Evolutionary conservation across 2,113 vertebrate species (phyloP), one percentile per base, ranked within the genome.

Genomic region (Anguilla rostrata): DNA sequence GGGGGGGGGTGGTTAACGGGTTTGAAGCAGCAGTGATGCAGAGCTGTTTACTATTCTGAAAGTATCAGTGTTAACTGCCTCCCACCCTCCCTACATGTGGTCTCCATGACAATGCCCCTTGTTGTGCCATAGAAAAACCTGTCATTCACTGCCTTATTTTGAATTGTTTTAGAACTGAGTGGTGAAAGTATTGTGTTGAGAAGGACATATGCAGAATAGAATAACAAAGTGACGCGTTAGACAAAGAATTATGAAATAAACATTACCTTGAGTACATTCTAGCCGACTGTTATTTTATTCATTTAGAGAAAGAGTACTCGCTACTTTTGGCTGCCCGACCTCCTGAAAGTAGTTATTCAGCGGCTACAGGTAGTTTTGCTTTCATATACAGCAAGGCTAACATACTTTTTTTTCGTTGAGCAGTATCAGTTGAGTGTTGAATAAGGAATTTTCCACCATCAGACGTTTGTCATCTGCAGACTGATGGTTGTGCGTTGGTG

Each of bases 21-120:
- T 6, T 57, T 91, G 84, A 91, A 86, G 79, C 87, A 81, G 78
- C 71, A 43, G 75, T 83, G 88, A 87, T 83, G 85, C 81, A 57
- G 29, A 83, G 84, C 82, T 86, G 71, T 87, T 90, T 88, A 87
- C 83, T 53, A 84, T 83, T 88, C 78, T 40, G 49, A 75, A 89
- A 90, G 79, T 89, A 86, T 84, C 87, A 20, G 41, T 88, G 4
- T 88, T 92, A 91, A 91, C 92, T 88, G 85, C 86, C 88, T 86
- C 86, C 80, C 71, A 26, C 84, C 88, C 89, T 87, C 89, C 87
- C 85, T 90, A 83, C 75, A 83, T 88, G 89, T 83, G 89, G 94
- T 94, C 92, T 88, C 93, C 92, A 93, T 94, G 91, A 92, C n/a
- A 87, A 94, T 91, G 91, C 88, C 82, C 89, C 90, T 93, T 71